Conservation (phyloP, 2,888 invertebrate species). For the Cataglyphis livida region DNA sequence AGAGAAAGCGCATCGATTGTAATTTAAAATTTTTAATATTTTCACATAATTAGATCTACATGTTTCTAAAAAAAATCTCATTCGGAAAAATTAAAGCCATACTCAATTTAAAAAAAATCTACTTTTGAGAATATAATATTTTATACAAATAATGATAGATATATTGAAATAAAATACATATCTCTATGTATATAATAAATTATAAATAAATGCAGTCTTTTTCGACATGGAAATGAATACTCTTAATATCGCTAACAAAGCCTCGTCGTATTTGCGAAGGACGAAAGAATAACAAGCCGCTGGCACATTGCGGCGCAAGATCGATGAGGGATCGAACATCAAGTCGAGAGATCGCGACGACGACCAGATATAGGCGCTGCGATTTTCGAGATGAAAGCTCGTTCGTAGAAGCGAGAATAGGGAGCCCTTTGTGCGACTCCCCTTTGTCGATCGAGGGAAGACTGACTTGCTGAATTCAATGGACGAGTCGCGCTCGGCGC, state of each 20-base stretch:
- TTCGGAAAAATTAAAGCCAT: not conserved
- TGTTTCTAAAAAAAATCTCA: not conserved
- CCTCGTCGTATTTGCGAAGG: slow-evolving; percentile 35
- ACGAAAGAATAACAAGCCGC: slow-evolving; percentile 41
- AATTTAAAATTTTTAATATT: slow-evolving; percentile 25
- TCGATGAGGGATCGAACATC: slow-evolving; percentile 72
- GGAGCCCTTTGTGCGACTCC: slow-evolving; percentile 42
- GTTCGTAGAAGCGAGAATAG: slow-evolving; percentile 44
- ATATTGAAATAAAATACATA: not conserved
- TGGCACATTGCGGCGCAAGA: slow-evolving; percentile 61
- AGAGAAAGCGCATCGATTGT: slow-evolving; percentile 25
- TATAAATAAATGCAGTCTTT: not conserved
- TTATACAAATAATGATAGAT: not conserved
- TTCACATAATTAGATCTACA: not conserved
- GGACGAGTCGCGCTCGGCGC: slow-evolving; percentile 25
- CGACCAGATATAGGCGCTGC: slow-evolving; percentile 34
- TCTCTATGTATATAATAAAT: not conserved
- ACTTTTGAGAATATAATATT: not conserved
- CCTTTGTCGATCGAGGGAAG: slow-evolving; percentile 43
- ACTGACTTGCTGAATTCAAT: slow-evolving; percentile 40
- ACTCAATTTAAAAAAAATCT: not conserved
- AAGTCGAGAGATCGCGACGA: slow-evolving; percentile 63
- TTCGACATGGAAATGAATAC: not conserved
- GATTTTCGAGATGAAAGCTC: slow-evolving; percentile 67
- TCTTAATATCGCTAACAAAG: slow-evolving; percentile 15